These are phyloP conservation scores for Hystrix brachyura DNA, from an alignment of 2,113 vertebrate genomes.

Conservation along the genomic window DNA sequence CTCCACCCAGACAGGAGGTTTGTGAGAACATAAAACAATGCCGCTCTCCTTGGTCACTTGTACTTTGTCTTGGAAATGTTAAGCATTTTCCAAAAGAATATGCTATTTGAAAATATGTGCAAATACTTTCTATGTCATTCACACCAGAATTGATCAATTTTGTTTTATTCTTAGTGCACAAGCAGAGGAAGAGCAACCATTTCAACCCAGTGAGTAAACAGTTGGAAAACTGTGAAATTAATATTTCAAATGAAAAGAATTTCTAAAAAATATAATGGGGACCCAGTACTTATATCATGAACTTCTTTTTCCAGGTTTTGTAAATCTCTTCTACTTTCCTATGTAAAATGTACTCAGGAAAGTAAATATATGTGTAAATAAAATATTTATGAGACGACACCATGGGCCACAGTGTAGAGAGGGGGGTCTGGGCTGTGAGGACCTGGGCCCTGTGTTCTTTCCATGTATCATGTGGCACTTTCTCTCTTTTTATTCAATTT, in stretches of 20 bases:
- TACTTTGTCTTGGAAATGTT: not conserved
- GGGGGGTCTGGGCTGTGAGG: not conserved
- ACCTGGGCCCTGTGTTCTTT: accelerated
- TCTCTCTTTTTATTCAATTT: not conserved
- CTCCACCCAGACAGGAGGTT: not conserved
- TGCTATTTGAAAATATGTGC: not conserved
- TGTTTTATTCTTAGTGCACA: not conserved
- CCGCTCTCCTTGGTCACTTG: not conserved
- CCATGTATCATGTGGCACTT: accelerated
- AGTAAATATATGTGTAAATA: not conserved
- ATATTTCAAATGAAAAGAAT: not conserved
- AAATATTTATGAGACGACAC: not conserved
- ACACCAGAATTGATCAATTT: not conserved
- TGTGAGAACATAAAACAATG: not conserved
- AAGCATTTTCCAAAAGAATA: not conserved
- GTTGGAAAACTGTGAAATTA: not conserved
- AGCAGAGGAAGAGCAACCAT: not conserved
- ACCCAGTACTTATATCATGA: not conserved
- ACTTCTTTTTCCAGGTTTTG: not conserved
- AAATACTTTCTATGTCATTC: not conserved
- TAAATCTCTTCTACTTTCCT: not conserved
- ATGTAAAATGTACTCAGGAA: not conserved
- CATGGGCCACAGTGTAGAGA: not conserved
- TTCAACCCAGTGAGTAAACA: not conserved
- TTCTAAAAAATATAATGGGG: not conserved